Base-by-base conservation (phyloP, 1,140 invertebrate genomes). In the Cardiocondyla obscurior region DNA sequence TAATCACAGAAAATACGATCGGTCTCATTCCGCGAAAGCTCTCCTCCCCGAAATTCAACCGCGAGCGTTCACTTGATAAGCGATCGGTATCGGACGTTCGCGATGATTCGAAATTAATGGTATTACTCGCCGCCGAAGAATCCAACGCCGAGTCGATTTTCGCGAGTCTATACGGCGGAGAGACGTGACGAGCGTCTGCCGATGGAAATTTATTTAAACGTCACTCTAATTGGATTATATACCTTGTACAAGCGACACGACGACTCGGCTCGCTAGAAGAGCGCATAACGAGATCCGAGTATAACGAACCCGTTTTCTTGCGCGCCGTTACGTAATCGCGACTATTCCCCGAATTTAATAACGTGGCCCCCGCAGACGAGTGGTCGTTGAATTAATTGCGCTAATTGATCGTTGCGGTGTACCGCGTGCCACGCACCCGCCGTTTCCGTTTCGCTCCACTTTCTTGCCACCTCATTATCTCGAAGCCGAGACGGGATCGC, bases 171-270 rank as follows among this genome's bases (percentile, higher is more conserved):
- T 79, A 69, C 62, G 16, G 33, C 33, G 30, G 36, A 7, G 19
- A 42, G 36, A 30, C 33, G 12, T 55, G 53, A 79, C 62, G 46
- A 79, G 74, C 69, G 74, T 44, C 74, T 28, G 30, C 55, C 74
- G 33, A 79, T 79, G 62, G 39, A 79, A 79, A 79, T 79, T 79
- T 79, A 79, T 79, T 79, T 79, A 69, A 79, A 69, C 62, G 62
- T 79, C 62, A 49, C 49, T 65, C 14, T 77, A 79, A 79, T 79
- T 79, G 62, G 33, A 53, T 53, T 33, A n/a, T n/a, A n/a, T n/a
- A 69, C 22, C 74, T 79, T 79, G 30, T 25, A 67, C 60, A 39
- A 77, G 33, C 74, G 7, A 33, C 8, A n/a, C 39, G 39, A 7
- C 7, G 42, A 55, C 46, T 69, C 44, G 30, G 30, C 12, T 19